Evolutionary conservation across 2,113 vertebrate genomes (phyloP), one percentile per base, ranked within the genome.

Genomic region (Psilopogon haemacephalus): DNA sequence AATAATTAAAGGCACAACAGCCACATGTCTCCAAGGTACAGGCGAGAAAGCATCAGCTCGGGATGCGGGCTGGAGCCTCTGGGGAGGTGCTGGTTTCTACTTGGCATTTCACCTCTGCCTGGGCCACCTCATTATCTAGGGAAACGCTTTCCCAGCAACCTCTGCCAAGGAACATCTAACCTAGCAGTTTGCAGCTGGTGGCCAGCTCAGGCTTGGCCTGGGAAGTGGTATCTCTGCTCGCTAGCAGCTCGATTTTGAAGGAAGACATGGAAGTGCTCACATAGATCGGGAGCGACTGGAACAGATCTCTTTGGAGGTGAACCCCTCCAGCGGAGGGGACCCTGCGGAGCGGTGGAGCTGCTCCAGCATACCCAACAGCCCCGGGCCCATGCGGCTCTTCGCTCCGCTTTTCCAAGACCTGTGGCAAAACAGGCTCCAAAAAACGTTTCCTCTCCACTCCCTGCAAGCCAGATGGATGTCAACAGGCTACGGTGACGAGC

Each of bases 1-100:
- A 93, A 96, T 91, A 95, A 96, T 96, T 90, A 92, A 96, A 92
- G 89, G 67, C 89, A 89, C 59, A 94, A 88, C 84, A 73, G 38
- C 88, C 55, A 8, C 60, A n/a, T 11, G 63, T 76, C 86, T 92
- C 63, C 1, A 8, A 85, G 62, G 67, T 28, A 30, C 54, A 38
- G 56, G 56, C 1, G 20, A 76, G 83, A 64, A 17, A 64, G 70
- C 83, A 76, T 12, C 23, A 73, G 63, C 60, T 78, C 24, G 1
- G 67, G 63, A 37, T 3, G 2, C 27, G 75, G 88, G 84, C 68
- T 90, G 79, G 42, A 70, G 35, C 33, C 88, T 76, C 86, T 54
- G 73, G 65, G 84, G 75, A 94, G 18, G 7, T 6, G 0, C 28
- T 54, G 28, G 1, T 91, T 90, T 89, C 52, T 91, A 62, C 62